A percentile compares a stretch with the other conserved stretches of the same genome.
These are phyloP conservation scores for Leptinotarsa lineolata DNA, from an alignment of 1,140 invertebrate genomes.

Conservation along the genomic window DNA sequence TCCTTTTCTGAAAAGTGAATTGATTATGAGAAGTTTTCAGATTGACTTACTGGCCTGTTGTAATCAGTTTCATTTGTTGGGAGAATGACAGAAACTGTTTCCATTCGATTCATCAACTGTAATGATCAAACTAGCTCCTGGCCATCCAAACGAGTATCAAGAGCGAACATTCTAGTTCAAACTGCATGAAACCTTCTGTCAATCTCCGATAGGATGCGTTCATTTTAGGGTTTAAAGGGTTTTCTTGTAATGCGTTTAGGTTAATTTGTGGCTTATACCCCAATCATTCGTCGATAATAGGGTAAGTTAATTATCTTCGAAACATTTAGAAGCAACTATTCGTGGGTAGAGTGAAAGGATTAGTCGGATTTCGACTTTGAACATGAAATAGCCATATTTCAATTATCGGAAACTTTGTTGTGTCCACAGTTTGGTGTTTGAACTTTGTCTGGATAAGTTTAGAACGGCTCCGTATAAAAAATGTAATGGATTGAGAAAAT, in stretches of 20 bases:
- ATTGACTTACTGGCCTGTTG: no score
- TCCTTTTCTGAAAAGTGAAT: no score
- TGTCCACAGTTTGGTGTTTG: no score
- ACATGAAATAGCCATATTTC: no score
- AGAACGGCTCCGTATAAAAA: no score
- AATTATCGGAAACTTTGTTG: no score
- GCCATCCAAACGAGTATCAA: not conserved
- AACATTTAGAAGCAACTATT: constrained; percentile 7
- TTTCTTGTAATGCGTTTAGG: constrained; percentile 37
- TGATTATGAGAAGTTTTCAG: no score
- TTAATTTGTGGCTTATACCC: constrained; percentile 33
- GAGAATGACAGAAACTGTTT: no score
- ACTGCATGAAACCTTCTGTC: constrained; percentile 1
- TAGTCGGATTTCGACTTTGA: no score
- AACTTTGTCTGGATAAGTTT: no score
- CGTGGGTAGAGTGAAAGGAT: not conserved
- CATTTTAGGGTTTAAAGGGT: constrained; percentile 37
- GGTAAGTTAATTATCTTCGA: constrained; percentile 28
- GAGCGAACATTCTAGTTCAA: not conserved
- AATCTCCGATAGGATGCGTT: constrained; percentile 33
- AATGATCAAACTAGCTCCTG: not conserved
- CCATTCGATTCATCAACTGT: not conserved
- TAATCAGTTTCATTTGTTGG: no score
- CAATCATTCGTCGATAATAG: constrained; percentile 35
- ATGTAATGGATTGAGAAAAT: no score